Base-by-base conservation (phyloP, 2,113 vertebrate genomes). In the Scomber japonicus region DNA sequence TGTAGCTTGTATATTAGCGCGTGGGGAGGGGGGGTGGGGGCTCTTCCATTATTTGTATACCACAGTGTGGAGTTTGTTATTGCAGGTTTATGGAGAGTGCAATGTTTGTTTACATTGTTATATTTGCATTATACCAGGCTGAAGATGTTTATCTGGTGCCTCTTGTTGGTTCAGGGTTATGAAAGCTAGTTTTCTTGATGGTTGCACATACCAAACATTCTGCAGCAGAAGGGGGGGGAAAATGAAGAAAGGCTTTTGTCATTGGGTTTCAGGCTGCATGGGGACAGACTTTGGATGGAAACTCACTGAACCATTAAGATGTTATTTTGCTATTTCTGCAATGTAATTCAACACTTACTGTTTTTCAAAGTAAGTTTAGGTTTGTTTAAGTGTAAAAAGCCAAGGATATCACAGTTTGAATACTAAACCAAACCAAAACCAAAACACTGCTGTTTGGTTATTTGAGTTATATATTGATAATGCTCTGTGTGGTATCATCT, bases 101-200 rank as follows among this genome's bases (percentile, higher is more conserved):
- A 48, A 48, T 84, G 81, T 86, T 92, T 90, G 81, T 87, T 84
- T 78, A 63, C 71, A 56, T 14, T 71, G 2, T 86, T 88, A 11
- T 57, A 48, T 79, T 59, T 89, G 62, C 75, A 44, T 82, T 62
- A 70, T 55, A 77, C 53, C 11, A 74, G 14, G 1, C 6, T 60
- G 62, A 30, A 71, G 55, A 85, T 87, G 78, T 83, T 79, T 81
- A 81, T 85, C 62, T 80, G 35, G 45, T 31, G 61, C 51, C 31
- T 79, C 79, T 54, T 15, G 35, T 64, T 82, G 61, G 54, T 79
- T 84, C 24, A 12, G 44, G 48, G 63, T 83, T 78, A 49, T 60
- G 17, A 82, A 85, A 75, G 66, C 14, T 71, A n/a, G 10, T 81
- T 88, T 81, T 82, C 69, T 75, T 53, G 19, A 59, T 73, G 69